phyloP scores from a whole-genome alignment of 1,140 invertebrate genomes.

The Formica selysi region DNA sequence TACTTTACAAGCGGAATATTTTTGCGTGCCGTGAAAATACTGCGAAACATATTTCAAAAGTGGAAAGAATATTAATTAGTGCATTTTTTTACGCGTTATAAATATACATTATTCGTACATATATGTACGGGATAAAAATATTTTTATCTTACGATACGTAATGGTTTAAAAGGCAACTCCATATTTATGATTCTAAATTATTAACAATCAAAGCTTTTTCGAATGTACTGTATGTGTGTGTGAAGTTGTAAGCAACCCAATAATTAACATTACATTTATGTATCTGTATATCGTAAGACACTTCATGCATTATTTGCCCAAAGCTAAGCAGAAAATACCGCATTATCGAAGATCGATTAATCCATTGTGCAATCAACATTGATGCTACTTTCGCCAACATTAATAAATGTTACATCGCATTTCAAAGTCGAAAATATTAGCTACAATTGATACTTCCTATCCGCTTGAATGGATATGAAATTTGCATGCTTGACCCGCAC shows the following conservation, averaged over 20 bases:
- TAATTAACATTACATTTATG: neutral
- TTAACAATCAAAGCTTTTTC: neutral
- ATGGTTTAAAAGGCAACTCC: neutral
- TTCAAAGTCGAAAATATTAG: neutral
- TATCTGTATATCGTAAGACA: neutral
- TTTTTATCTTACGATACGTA: neutral
- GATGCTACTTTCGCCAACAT: neutral
- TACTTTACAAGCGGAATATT: slow-evolving; percentile 53
- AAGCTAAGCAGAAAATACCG: neutral
- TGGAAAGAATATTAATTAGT: slow-evolving; percentile 20
- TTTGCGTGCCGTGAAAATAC: neutral
- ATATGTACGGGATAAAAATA: neutral
- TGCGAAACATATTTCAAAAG: slow-evolving; percentile 18
- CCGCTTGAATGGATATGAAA: neutral
- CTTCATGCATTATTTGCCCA: slow-evolving; percentile 5
- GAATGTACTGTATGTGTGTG: neutral
- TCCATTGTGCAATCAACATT: neutral
- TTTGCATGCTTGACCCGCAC: slow-evolving; percentile 3
- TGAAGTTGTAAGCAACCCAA: neutral
- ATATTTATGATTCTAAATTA: neutral
- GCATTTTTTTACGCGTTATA: neutral
- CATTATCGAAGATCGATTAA: slow-evolving; percentile 28
- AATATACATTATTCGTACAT: neutral
- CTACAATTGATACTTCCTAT: neutral
- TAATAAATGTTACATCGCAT: slow-evolving; percentile 2